Conservation (phyloP, 2,797 vertebrate genomes). For the Cossypha niveicapilla region DNA sequence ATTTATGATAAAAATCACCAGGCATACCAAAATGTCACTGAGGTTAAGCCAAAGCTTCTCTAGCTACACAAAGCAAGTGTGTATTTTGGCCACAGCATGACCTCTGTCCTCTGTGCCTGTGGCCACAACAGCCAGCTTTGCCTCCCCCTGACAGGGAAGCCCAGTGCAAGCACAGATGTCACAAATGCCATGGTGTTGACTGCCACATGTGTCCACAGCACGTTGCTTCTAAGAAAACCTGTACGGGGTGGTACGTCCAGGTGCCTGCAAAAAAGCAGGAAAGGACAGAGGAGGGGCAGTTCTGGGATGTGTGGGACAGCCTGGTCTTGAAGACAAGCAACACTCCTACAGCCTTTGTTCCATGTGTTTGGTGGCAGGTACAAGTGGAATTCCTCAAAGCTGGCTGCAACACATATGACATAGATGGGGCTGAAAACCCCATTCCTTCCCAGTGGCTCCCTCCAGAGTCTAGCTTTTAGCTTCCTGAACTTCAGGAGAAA, state of each 20-base stretch:
- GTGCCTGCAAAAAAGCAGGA: neutral
- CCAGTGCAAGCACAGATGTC: neutral
- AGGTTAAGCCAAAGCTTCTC: neutral
- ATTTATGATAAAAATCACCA: neutral
- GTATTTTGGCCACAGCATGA: neutral
- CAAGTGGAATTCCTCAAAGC: neutral
- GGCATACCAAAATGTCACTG: neutral
- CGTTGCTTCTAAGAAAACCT: neutral
- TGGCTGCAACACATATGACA: neutral
- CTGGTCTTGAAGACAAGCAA: neutral
- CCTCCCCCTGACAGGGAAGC: neutral
- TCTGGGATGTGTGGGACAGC: neutral
- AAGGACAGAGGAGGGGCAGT: neutral
- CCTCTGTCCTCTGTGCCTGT: neutral
- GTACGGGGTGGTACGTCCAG: accelerated
- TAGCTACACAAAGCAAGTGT: neutral
- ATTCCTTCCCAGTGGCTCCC: neutral
- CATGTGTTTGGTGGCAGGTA: accelerated
- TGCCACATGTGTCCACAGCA: accelerated
- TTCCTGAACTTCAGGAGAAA: neutral
- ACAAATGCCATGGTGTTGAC: neutral
- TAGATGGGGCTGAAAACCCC: neutral
- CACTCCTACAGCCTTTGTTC: neutral
- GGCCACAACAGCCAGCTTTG: neutral
- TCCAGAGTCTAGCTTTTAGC: neutral